These are phyloP conservation scores for Akabosia matsudoensis DNA, from an alignment of 1,140 invertebrate species.

Conservation along the genomic window DNA sequence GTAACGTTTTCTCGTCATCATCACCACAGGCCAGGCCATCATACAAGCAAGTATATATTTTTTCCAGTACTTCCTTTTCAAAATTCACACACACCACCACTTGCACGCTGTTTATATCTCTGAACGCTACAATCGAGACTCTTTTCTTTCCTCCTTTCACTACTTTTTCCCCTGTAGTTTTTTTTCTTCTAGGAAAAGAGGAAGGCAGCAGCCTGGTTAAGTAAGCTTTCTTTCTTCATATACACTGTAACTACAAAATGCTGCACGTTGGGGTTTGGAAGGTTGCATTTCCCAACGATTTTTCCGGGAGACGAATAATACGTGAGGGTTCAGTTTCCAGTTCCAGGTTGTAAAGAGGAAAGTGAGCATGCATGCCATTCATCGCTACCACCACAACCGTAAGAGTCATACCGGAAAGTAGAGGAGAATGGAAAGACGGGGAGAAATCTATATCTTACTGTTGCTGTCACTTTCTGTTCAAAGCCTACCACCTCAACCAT, in stretches of 20 bases:
- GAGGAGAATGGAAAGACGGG: neutral
- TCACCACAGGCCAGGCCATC: too few relatives aligned
- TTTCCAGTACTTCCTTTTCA: too few relatives aligned
- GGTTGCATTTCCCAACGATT: neutral
- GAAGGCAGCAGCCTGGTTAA: neutral
- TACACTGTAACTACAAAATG: too few relatives aligned
- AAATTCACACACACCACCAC: too few relatives aligned
- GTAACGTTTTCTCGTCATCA: too few relatives aligned
- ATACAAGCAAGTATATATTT: neutral
- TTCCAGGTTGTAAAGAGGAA: too few relatives aligned
- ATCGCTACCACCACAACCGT: neutral
- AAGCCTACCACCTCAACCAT: constrained; percentile 4
- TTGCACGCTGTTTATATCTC: neutral
- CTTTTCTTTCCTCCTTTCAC: neutral
- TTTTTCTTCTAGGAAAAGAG: neutral
- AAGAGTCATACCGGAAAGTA: neutral
- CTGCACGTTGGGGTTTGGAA: too few relatives aligned
- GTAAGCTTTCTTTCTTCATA: too few relatives aligned
- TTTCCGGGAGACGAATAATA: neutral
- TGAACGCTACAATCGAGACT: neutral
- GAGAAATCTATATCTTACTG: constrained; percentile 6
- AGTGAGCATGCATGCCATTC: neutral
- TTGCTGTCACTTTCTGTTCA: constrained; percentile 1
- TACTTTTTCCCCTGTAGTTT: neutral
- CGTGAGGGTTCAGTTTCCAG: neutral